A percentile compares a stretch with the other conserved stretches of the same genome.
These are phyloP conservation scores for Corydoras sp. DNA, from an alignment of 2,113 vertebrate genomes.

Conservation along the genomic window DNA sequence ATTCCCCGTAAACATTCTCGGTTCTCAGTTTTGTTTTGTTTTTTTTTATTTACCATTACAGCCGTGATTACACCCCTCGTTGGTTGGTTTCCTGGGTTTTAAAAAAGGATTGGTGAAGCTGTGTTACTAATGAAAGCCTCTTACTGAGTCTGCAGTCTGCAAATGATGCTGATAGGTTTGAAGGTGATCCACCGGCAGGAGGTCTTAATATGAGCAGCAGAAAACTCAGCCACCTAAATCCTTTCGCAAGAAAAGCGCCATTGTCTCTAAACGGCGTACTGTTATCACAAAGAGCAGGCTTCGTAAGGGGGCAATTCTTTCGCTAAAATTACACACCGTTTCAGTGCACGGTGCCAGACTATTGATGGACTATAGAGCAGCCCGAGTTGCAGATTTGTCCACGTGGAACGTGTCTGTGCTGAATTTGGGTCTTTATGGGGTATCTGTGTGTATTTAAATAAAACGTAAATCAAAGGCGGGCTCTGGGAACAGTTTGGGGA, in stretches of 20 bases:
- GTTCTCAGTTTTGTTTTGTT: too few species aligned
- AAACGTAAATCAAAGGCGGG: neutral
- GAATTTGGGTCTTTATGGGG: neutral
- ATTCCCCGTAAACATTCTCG: too few species aligned
- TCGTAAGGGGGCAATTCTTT: slow-evolving; percentile 9
- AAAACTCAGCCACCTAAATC: slow-evolving; percentile 19
- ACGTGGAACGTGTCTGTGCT: neutral
- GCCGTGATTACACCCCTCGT: neutral
- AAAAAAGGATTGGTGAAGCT: slow-evolving; percentile 35
- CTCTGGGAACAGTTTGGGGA: too few species aligned
- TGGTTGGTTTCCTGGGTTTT: slow-evolving; percentile 37
- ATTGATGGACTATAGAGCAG: neutral
- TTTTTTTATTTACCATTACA: too few species aligned
- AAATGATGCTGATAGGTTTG: slow-evolving; percentile 23
- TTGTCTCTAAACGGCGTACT: slow-evolving; percentile 10
- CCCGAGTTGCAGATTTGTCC: neutral
- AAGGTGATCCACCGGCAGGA: slow-evolving; percentile 13
- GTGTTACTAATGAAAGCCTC: slow-evolving; percentile 48
- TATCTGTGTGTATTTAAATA: neutral
- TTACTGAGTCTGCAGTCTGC: slow-evolving; percentile 8
- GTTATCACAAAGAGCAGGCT: slow-evolving; percentile 8
- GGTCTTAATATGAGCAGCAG: slow-evolving; percentile 2
- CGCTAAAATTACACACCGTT: neutral
- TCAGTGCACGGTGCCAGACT: neutral
- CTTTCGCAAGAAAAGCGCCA: neutral